phyloP scores from a whole-genome alignment of 2,888 invertebrate genomes.

The Chloromyia formosa region DNA sequence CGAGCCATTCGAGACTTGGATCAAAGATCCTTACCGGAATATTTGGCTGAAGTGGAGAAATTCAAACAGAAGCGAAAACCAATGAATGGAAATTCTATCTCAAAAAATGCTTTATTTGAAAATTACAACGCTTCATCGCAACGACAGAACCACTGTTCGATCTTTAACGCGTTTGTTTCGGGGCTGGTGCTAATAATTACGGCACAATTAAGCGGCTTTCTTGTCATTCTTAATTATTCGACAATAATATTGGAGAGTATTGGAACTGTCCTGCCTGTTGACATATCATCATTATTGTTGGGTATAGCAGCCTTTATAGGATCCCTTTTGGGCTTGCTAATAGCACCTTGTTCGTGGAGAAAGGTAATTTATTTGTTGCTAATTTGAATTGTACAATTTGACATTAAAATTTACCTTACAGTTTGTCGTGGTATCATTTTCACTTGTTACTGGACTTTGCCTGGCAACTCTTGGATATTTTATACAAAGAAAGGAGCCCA shows the following conservation, averaged over 20 bases:
- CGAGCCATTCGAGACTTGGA: slow-evolving; percentile 59
- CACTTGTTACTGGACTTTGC: slow-evolving; percentile 40
- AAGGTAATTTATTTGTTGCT: slow-evolving; percentile 54
- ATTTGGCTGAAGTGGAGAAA: slow-evolving; percentile 54
- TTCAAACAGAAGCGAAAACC: slow-evolving; percentile 50
- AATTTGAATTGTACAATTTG: neutral
- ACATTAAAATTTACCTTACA: neutral
- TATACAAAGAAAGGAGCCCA: neutral
- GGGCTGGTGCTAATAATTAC: slow-evolving; percentile 55
- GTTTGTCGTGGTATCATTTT: slow-evolving; percentile 7
- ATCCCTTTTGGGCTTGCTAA: slow-evolving; percentile 52
- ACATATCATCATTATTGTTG: slow-evolving; percentile 54
- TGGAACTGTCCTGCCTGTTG: slow-evolving; percentile 49
- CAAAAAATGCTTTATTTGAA: neutral
- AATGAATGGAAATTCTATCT: neutral
- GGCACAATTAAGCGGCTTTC: slow-evolving; percentile 58
- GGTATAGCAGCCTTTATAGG: slow-evolving; percentile 56
- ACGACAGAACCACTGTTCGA: neutral
- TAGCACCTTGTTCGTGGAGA: slow-evolving; percentile 54
- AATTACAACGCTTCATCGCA: neutral
- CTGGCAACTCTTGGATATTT: slow-evolving; percentile 33
- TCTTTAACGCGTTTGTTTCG: slow-evolving; percentile 48
- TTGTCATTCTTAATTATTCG: slow-evolving; percentile 57
- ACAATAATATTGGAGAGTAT: slow-evolving; percentile 53
- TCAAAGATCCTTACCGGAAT: slow-evolving; percentile 56